Percentiles rank a stretch among this genome's conserved stretches.
Evolutionary conservation across 2,113 vertebrate species (phyloP).

Genomic region (Xiphophorus couchianus): DNA sequence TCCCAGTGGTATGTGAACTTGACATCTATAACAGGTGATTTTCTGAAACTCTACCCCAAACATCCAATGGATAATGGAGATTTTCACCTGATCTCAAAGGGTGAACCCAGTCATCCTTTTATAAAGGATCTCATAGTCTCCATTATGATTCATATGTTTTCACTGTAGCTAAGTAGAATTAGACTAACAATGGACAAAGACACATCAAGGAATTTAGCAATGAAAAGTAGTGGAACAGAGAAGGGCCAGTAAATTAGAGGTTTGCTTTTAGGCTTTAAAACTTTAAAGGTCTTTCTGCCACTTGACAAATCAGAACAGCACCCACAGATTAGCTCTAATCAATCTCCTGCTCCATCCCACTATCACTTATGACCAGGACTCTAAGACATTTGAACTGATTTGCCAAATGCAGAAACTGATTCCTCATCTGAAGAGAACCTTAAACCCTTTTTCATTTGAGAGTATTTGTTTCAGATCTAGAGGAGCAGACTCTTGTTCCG

Average conservation of each 20-base stretch:
- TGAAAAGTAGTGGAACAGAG: not conserved
- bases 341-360: not conserved
- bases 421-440: not conserved
- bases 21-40: too few species aligned
- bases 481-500: not conserved
- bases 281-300: not conserved
- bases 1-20: too few species aligned
- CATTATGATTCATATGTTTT: too few species aligned
- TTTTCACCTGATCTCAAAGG: too few species aligned
- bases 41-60: too few species aligned
- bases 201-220: too few species aligned
- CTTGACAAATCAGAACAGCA: not conserved
- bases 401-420: not conserved
- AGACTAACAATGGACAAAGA: too few species aligned
- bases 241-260: not conserved
- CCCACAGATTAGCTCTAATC: not conserved
- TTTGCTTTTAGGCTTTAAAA: not conserved
- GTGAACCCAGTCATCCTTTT: too few species aligned
- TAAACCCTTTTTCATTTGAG: not conserved
- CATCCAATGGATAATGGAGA: too few species aligned
- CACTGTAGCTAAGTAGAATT: too few species aligned
- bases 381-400: not conserved
- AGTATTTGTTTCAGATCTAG: not conserved
- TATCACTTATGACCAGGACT: not conserved
- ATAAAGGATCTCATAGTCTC: too few species aligned